Base-by-base conservation (phyloP, 2,113 vertebrate species). In the Cyprinodon variegatus region DNA sequence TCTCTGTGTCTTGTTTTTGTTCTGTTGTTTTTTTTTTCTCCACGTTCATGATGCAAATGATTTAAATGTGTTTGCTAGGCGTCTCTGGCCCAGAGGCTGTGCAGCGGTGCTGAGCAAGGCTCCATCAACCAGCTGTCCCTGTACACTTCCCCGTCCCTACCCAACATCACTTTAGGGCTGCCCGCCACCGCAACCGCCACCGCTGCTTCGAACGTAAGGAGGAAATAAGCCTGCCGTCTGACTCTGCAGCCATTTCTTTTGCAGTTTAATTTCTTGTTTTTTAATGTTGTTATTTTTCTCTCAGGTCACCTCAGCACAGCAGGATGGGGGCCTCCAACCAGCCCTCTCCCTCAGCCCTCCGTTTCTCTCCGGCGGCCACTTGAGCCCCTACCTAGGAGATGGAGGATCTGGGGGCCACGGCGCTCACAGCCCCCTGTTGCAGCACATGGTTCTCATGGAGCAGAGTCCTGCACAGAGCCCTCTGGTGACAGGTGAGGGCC, bases 391-490 rank as follows among this genome's bases (percentile, higher is more conserved):
- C 90, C 91, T 97, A 89, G 90, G 95, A 45, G 92, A 93, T 46
- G 73, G 72, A 0, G 86, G 79, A 4, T 82, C 79, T 0, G 93
- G 93, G 61, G 84, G 93, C 0, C 91, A 96, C 0, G 90, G 96
- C 0, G 86, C 94, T 0, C 97, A 97, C 87, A 96, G 92, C 91
- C 94, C 96, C 3, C 95, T 99, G 40, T 93, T 97, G 71, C 97
- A 97, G 77, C 97, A 98, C 91, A 96, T 98, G 96, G 97, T 97
- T 82, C 89, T 99, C 0, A 94, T 99, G 94, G 97, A 99, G 81
- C 97, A 96, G 84, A 94, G 96, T 10, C 83, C 94, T 5, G 84
- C 96, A 8, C 96, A 96, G 84, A 95, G 96, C 0, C 94, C 97
- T 72, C 92, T 98, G 59, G 95, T 97, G 84, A 93, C 96, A 95